Evolutionary conservation across 2,888 invertebrate genomes (phyloP), one percentile per base, ranked within the genome.

Genomic region (Lottia scabra): DNA sequence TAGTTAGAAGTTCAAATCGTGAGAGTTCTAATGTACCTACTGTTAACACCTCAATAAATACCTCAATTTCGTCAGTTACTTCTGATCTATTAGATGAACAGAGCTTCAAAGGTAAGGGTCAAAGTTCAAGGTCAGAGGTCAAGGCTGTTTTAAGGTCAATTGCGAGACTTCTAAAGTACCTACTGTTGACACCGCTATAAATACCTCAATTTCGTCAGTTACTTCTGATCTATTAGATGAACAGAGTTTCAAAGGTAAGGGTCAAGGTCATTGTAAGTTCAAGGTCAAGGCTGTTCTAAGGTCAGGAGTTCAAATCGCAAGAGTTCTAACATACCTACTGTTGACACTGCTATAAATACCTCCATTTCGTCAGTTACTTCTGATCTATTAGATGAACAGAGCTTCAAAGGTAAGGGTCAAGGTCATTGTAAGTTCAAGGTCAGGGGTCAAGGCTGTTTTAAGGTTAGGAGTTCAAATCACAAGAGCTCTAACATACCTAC

Each of bases 61-160:
- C 23, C 15, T 62, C 71, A 62, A 43, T 67, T 30, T 38, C 75
- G 12, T 73, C 75, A 63, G 73, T 68, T 63, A 38, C 71, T 13
- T 63, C 67, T n/a, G 71, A 75, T 27, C 63, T 69, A 62, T 68
- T 70, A 13, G 66, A 67, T 13, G 65, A 63, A 15, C 74, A 75
- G 16, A 80, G 81, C 69, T 73, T 81, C 62, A 80, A 83, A 74
- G 82, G 83, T 82, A 75, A 44, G 67, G 44, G 38, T 38, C 38
- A 38, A 38, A 30, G 2, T 2, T 30, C 30, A 30, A 30, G 30
- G 30, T 30, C 30, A 30, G 30, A 5, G 30, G 30, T 30, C 30
- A 30, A 30, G 30, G 30, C 30, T 30, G 5, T 30, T 30, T n/a
- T n/a, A n/a, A n/a, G n/a, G n/a, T n/a, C n/a, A n/a, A n/a, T n/a